Percentiles rank a stretch among this genome's conserved stretches.
Conservation (phyloP, 1,140 invertebrate genomes). For the Whitmania pigra region DNA sequence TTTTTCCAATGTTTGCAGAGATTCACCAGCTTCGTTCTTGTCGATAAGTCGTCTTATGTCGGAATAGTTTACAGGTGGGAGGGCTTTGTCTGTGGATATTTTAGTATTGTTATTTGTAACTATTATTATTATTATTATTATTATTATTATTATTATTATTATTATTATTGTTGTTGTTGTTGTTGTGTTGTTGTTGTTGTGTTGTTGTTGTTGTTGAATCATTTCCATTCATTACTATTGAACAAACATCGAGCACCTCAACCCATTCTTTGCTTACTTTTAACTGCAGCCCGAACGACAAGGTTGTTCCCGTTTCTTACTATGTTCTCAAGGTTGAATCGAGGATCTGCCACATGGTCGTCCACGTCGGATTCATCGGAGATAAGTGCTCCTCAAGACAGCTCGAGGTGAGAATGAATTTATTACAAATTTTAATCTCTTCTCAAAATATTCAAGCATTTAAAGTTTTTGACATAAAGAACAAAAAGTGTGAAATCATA, state of each 20-base stretch:
- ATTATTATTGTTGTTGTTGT: too few species aligned
- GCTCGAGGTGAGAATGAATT: not conserved
- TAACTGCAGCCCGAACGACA: not conserved
- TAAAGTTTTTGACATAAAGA: too few species aligned
- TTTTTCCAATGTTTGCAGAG: not conserved
- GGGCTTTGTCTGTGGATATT: not conserved
- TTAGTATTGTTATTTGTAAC: too few species aligned
- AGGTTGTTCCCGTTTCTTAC: not conserved
- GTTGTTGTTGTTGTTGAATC: too few species aligned
- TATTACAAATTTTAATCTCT: too few species aligned
- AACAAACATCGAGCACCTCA: too few species aligned
- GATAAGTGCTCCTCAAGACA: not conserved
- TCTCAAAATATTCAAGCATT: too few species aligned
- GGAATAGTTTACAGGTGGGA: not conserved
- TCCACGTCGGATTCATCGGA: not conserved
- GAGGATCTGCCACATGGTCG: not conserved
- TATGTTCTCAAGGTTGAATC: not conserved
- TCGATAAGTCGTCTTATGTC: not conserved
- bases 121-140: too few species aligned
- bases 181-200: too few species aligned
- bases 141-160: too few species aligned
- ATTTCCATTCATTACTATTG: not conserved
- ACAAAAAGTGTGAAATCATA: too few species aligned
- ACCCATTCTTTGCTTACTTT: too few species aligned
- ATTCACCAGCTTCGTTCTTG: not conserved